These are phyloP conservation scores for Philereme transversata DNA, from an alignment of 2,888 invertebrate genomes.

Conservation along the genomic window DNA sequence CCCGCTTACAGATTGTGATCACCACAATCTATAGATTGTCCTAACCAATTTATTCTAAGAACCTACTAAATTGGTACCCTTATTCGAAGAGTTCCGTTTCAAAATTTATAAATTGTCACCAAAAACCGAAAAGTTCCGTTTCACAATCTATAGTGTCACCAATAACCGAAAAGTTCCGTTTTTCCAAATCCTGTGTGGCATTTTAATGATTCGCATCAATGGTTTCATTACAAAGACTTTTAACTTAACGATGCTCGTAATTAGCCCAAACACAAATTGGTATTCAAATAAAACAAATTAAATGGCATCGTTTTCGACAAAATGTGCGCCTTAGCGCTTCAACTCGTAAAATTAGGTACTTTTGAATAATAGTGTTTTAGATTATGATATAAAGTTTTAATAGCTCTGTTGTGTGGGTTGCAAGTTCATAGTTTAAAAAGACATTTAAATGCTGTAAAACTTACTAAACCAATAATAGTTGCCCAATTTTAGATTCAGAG, in stretches of 20 bases:
- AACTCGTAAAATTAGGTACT: slow-evolving; percentile 25
- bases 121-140: neutral
- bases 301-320: slow-evolving; percentile 22
- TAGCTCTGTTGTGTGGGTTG: slow-evolving; percentile 31
- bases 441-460: slow-evolving; percentile 36
- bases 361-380: slow-evolving; percentile 18
- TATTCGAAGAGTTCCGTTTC: too few relatives aligned
- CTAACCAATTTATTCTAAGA: too few relatives aligned
- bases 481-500: slow-evolving; percentile 22
- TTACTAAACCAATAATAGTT: slow-evolving; percentile 27
- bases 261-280: slow-evolving; percentile 30
- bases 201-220: slow-evolving; percentile 22
- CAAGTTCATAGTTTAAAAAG: slow-evolving; percentile 34
- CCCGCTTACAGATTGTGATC: too few relatives aligned
- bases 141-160: neutral
- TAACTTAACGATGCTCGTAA: slow-evolving; percentile 29
- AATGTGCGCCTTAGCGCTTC: slow-evolving; percentile 35
- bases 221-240: slow-evolving; percentile 24
- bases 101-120: too few relatives aligned
- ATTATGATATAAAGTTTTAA: slow-evolving; percentile 23
- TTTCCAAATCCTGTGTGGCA: slow-evolving; percentile 19
- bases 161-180: too few relatives aligned
- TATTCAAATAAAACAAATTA: slow-evolving; percentile 29
- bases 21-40: too few relatives aligned
- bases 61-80: too few relatives aligned